Conservation (phyloP, 2,113 vertebrate genomes). For the Sardina pilchardus region DNA sequence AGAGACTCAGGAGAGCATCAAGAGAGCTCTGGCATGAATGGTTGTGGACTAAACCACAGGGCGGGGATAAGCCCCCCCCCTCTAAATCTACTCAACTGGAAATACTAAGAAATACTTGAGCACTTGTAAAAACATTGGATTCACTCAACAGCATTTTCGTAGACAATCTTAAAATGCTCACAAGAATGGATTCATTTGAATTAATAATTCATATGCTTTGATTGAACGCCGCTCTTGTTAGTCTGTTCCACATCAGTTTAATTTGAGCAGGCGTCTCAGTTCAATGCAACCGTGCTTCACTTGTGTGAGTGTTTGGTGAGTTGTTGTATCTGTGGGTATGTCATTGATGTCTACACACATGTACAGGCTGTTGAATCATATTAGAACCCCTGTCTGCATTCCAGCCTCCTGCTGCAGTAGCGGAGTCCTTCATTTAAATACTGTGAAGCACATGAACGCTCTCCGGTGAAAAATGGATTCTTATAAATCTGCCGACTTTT, state of each 20-base stretch:
- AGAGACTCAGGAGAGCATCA: not conserved
- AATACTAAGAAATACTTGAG: not conserved
- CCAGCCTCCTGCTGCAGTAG: not conserved
- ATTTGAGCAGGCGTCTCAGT: not conserved
- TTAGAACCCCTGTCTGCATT: not conserved
- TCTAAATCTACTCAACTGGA: not conserved
- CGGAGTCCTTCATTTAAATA: not conserved
- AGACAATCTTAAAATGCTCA: not conserved
- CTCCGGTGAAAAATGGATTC: not conserved
- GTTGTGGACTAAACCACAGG: not conserved
- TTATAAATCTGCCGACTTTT: not conserved
- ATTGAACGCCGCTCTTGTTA: not conserved
- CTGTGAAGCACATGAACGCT: not conserved
- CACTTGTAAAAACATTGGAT: not conserved
- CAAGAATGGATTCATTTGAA: not conserved
- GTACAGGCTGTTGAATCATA: constrained; percentile 5
- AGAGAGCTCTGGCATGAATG: not conserved
- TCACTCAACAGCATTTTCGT: not conserved
- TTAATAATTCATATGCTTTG: not conserved
- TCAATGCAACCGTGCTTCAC: not conserved
- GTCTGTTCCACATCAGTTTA: not conserved
- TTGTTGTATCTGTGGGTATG: not conserved
- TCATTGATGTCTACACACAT: not conserved
- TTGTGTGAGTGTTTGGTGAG: not conserved
- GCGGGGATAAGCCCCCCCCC: not conserved